Evolutionary conservation across 1,140 invertebrate species (phyloP).

Genomic region (Hycleus cichorii): DNA sequence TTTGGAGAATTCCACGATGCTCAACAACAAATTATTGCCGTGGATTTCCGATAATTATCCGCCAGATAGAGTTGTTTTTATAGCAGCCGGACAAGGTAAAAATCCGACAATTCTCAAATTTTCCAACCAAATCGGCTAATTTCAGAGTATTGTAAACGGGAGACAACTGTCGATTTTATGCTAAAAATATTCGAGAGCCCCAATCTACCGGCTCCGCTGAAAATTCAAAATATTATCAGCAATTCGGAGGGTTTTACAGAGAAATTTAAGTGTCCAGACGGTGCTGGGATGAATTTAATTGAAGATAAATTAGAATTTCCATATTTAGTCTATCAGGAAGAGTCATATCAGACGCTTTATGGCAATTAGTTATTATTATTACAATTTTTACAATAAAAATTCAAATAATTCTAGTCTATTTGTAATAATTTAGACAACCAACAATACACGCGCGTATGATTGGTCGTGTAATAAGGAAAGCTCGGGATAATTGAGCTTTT

Average conservation of each 20-base stretch:
- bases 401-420: too few species aligned
- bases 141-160: slow-evolving; percentile 21
- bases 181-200: slow-evolving; percentile 18
- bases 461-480: too few species aligned
- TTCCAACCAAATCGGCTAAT: not conserved
- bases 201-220: slow-evolving; percentile 15
- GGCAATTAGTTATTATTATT: too few species aligned
- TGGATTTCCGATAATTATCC: slow-evolving; percentile 16
- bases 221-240: slow-evolving; percentile 15
- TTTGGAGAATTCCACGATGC: not conserved
- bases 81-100: slow-evolving; percentile 21
- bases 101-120: not conserved
- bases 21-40: slow-evolving; percentile 6
- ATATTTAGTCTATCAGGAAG: slow-evolving; percentile 1
- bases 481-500: too few species aligned
- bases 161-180: slow-evolving; percentile 14
- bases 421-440: too few species aligned
- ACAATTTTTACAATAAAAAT: too few species aligned
- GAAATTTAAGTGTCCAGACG: slow-evolving; percentile 17
- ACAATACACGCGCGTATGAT: too few species aligned
- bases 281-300: slow-evolving; percentile 18
- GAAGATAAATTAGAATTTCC: slow-evolving; percentile 18
- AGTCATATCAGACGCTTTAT: too few species aligned
- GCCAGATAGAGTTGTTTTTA: slow-evolving; percentile 17
- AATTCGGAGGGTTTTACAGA: slow-evolving; percentile 16